Evolutionary conservation across 2,113 vertebrate species (phyloP).

Genomic region (Oncorhynchus keta): DNA sequence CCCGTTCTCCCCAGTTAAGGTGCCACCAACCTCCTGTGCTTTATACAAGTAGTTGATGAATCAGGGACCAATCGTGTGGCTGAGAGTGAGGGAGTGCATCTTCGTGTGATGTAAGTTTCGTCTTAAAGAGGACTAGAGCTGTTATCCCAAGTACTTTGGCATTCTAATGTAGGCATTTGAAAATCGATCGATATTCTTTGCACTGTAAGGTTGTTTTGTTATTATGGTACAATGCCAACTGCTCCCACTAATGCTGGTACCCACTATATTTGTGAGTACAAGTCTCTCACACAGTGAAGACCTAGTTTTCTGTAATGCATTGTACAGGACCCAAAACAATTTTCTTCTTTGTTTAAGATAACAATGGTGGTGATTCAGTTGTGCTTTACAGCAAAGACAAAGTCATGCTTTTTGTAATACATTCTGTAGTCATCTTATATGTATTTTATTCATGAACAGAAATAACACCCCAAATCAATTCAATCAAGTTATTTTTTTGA

Average conservation of each 20-base stretch:
- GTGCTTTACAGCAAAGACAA: no score
- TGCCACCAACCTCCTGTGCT: no score
- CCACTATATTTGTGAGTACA: neutral
- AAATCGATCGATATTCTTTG: neutral
- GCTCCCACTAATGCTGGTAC: neutral
- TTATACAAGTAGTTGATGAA: no score
- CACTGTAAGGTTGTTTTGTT: neutral
- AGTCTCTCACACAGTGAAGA: neutral
- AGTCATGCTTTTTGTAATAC: no score
- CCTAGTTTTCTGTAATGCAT: neutral
- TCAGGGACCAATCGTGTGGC: no score
- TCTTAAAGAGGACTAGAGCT: neutral
- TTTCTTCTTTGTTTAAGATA: no score
- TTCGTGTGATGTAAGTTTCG: neutral
- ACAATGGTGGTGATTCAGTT: no score
- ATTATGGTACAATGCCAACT: neutral
- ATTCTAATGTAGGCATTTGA: neutral
- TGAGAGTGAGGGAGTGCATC: neutral
- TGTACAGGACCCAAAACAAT: neutral
- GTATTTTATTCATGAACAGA: no score
- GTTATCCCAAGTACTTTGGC: neutral
- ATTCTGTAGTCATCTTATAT: no score
- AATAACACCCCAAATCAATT: neutral
- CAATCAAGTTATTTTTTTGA: neutral
- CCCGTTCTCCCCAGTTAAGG: no score